Evolutionary conservation across 2,888 invertebrate species (phyloP), one percentile per base, ranked within the genome.

Genomic region (Synergus laeviventris): DNA sequence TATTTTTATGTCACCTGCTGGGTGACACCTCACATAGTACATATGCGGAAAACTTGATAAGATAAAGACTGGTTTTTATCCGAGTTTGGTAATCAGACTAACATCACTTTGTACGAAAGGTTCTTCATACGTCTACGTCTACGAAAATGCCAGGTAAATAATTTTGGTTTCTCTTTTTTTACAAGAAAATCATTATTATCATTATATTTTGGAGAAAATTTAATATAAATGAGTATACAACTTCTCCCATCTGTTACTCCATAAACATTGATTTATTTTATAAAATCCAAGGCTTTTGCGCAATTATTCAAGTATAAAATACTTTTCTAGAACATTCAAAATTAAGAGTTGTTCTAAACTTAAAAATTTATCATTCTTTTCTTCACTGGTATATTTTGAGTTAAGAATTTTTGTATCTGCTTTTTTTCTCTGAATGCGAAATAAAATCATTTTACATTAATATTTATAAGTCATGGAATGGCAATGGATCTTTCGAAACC

Each of bases 81-180:
- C 31, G 49, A 45, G n/a, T 70, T 70, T 31, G 49, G 45, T 45
- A 49, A 70, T 70, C 24, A 70, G 45, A 16, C 66, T 16, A 16
- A 5, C 45, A 56, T 14, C 56, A 24, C 21, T 56, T 56, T 56
- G 56, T 4, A 56, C 21, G 11, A 21, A 56, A 18, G 21, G 18
- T 56, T 24, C 21, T 11, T 21, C 21, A 56, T 21, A 12, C 56
- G 21, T 24, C 21, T 56, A 12, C 21, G 9, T 9, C 2, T n/a
- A 18, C 21, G 0, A 24, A 56, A 56, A 56, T 56, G 56, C 56
- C 56, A 56, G 56, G 56, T 56, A 21, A 56, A 21, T 49, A n/a
- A n/a, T 49, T 56, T 56, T 56, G 12, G 12, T 21, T 0, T 4
- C 12, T 21, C 0, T 21, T 56, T 56, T 49, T 14, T 14, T 1